These are phyloP conservation scores for Stigmatopora argus DNA, from an alignment of 2,113 vertebrate species.

Conservation along the genomic window DNA sequence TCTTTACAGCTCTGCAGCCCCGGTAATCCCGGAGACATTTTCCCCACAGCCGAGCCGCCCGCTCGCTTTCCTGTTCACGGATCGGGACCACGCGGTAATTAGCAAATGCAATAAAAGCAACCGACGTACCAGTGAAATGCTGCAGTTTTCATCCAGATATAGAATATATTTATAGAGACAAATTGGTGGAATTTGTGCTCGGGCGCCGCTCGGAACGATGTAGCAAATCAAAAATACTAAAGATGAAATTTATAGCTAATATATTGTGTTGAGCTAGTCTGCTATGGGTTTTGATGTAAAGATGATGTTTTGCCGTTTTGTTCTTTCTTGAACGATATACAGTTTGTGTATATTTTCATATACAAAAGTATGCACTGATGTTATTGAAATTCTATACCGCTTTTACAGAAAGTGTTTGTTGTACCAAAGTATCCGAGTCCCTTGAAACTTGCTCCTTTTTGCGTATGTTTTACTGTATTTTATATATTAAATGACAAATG, in stretches of 20 bases:
- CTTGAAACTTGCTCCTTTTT: slow-evolving; percentile 81
- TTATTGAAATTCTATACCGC: slow-evolving; percentile 90
- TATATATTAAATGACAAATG: slow-evolving; percentile 85
- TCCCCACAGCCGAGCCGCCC: slow-evolving; percentile 76
- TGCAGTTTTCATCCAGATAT: slow-evolving; percentile 89
- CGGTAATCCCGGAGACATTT: neutral
- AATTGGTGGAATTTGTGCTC: slow-evolving; percentile 59
- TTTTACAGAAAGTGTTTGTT: slow-evolving; percentile 93
- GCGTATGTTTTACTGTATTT: slow-evolving; percentile 84
- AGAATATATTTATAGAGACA: slow-evolving; percentile 74
- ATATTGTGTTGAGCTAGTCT: slow-evolving; percentile 94
- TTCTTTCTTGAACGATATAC: slow-evolving; percentile 86
- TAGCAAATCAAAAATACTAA: slow-evolving; percentile 72
- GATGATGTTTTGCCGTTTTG: slow-evolving; percentile 67
- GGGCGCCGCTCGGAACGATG: slow-evolving; percentile 75
- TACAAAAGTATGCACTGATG: slow-evolving; percentile 95
- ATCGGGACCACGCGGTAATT: slow-evolving; percentile 75
- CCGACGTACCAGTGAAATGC: slow-evolving; percentile 79
- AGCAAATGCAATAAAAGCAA: slow-evolving; percentile 73
- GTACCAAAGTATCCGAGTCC: slow-evolving; percentile 92
- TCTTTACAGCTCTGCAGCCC: slow-evolving; percentile 64
- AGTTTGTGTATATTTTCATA: slow-evolving; percentile 97
- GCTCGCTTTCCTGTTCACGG: slow-evolving; percentile 68
- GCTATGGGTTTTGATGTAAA: slow-evolving; percentile 80
- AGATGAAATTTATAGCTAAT: slow-evolving; percentile 85